A percentile compares a stretch with the other conserved stretches of the same genome.
Evolutionary conservation across 2,797 vertebrate species (phyloP).

Genomic region (Monodelphis domestica): DNA sequence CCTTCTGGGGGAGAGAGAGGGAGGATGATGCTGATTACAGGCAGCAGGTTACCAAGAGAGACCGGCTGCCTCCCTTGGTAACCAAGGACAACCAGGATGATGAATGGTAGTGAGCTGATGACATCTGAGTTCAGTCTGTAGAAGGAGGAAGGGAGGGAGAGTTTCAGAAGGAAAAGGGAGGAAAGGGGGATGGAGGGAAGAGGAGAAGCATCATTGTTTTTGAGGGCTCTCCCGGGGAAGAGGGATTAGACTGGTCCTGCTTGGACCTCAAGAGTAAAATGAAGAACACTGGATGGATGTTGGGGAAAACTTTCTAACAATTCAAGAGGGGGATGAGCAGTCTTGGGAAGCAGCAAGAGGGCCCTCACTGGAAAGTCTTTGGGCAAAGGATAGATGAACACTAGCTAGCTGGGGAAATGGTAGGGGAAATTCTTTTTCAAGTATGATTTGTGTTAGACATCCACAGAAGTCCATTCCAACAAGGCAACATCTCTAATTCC

Average conservation of each 20-base stretch:
- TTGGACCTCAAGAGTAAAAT: background rate
- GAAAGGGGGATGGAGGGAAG: background rate
- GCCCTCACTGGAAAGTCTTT: background rate
- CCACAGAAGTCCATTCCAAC: background rate
- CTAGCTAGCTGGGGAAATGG: background rate
- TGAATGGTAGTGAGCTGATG: background rate
- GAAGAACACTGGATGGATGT: background rate
- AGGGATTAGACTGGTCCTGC: background rate
- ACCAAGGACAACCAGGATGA: background rate
- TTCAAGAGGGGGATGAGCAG: background rate
- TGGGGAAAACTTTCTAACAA: background rate
- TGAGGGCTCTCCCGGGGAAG: background rate
- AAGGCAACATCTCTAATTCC: background rate
- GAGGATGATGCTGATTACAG: slow-evolving; percentile 4
- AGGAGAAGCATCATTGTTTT: background rate
- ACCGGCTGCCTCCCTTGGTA: background rate
- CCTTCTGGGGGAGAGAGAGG: slow-evolving; percentile 1
- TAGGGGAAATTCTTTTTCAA: background rate
- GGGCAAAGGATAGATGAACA: background rate
- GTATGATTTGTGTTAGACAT: background rate
- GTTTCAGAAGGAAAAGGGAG: background rate
- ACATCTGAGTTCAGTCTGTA: background rate
- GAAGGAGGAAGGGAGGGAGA: background rate
- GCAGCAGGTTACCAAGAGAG: background rate
- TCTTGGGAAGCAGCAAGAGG: background rate